Evolutionary conservation across 2,888 invertebrate genomes (phyloP).

Genomic region (Spodoptera exigua): DNA sequence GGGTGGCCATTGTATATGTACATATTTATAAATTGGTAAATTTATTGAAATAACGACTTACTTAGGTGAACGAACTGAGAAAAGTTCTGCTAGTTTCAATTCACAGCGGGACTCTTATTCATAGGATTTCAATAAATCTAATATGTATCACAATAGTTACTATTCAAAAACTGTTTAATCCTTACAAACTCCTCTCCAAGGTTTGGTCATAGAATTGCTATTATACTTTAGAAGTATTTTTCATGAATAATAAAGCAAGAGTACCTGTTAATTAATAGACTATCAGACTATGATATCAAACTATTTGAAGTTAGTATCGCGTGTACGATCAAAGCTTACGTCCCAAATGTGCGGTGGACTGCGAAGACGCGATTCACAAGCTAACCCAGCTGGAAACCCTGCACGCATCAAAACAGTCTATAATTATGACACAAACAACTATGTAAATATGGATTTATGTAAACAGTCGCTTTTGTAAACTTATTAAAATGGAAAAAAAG

Average conservation of each 20-base stretch:
- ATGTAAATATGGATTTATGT: slow-evolving; percentile 9
- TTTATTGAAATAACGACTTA: too few relatives aligned
- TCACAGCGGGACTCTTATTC: too few relatives aligned
- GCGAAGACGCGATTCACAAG: slow-evolving; percentile 26
- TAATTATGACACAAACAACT: slow-evolving; percentile 34
- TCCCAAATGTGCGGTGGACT: slow-evolving; percentile 45
- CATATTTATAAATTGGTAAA: too few relatives aligned
- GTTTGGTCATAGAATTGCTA: too few relatives aligned
- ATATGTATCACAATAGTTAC: too few relatives aligned
- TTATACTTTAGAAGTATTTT: too few relatives aligned
- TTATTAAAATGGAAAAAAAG: slow-evolving; percentile 3
- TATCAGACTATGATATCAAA: slow-evolving; percentile 37
- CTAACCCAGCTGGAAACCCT: slow-evolving; percentile 47
- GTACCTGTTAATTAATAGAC: slow-evolving; percentile 3
- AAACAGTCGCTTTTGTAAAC: slow-evolving; percentile 13
- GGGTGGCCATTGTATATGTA: too few relatives aligned
- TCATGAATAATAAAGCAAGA: neutral
- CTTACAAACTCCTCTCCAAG: too few relatives aligned
- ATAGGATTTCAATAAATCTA: too few relatives aligned
- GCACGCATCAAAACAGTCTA: slow-evolving; percentile 46
- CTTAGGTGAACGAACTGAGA: too few relatives aligned
- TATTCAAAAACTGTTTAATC: too few relatives aligned
- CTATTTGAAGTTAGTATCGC: slow-evolving; percentile 51
- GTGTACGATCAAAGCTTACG: slow-evolving; percentile 54
- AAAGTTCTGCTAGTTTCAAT: too few relatives aligned